Conservation (phyloP, 2,888 invertebrate species). For the Apoderus coryli region DNA sequence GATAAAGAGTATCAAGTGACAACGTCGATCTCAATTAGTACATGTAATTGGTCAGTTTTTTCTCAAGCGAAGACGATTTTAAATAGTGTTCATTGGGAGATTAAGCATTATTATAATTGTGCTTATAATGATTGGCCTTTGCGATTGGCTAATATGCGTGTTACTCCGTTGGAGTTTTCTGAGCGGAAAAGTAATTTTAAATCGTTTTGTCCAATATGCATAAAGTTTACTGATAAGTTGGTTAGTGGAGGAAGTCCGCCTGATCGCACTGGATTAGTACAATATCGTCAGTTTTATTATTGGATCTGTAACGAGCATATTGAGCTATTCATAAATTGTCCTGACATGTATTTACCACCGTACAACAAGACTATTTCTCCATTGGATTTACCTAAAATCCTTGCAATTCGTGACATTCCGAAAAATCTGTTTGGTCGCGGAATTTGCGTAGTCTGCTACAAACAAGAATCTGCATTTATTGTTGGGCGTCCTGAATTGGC, state of each 20-base stretch:
- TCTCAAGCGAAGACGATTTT: slow-evolving; percentile 31
- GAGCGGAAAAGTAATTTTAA: slow-evolving; percentile 36
- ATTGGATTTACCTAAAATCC: slow-evolving; percentile 33
- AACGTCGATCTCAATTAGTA: slow-evolving; percentile 34
- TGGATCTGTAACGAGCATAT: slow-evolving; percentile 46
- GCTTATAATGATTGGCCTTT: slow-evolving; percentile 35
- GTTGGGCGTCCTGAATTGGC: slow-evolving; percentile 35
- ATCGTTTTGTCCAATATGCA: slow-evolving; percentile 45
- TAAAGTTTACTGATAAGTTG: slow-evolving; percentile 28
- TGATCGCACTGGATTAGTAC: slow-evolving; percentile 40
- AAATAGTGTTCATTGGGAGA: slow-evolving; percentile 30
- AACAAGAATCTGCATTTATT: slow-evolving; percentile 36
- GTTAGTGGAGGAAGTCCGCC: slow-evolving; percentile 34
- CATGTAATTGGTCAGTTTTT: slow-evolving; percentile 42
- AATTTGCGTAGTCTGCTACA: slow-evolving; percentile 46
- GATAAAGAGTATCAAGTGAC: slow-evolving; percentile 40
- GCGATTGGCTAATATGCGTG: slow-evolving; percentile 36
- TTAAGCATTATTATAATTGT: slow-evolving; percentile 37
- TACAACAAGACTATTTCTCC: slow-evolving; percentile 31
- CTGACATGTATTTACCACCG: slow-evolving; percentile 33
- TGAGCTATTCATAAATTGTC: slow-evolving; percentile 33
- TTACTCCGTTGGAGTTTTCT: slow-evolving; percentile 40
- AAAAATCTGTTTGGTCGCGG: slow-evolving; percentile 37
- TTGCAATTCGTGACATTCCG: slow-evolving; percentile 19
- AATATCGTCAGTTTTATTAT: slow-evolving; percentile 39